Evolutionary conservation across 2,797 vertebrate genomes (phyloP), one percentile per base, ranked within the genome.

Genomic region (Thalassophryne amazonica): DNA sequence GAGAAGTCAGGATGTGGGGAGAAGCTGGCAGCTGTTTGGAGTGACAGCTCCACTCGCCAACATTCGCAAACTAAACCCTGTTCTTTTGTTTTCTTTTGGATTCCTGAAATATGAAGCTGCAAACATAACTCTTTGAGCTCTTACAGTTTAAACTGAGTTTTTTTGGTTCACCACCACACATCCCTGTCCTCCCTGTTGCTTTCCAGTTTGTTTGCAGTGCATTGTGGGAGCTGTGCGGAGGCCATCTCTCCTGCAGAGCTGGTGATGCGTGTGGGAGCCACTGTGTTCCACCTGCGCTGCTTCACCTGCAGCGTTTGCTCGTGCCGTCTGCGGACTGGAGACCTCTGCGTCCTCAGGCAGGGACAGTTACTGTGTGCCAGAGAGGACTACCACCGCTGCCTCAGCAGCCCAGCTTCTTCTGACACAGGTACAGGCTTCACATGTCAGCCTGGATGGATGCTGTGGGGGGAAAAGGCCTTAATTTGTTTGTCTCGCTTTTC

Each of bases 231-330:
- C 49, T 99, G 97, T 60, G 64, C 89, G 1, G 92, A 93, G 82
- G 78, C 89, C 78, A 83, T 99, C 7, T 88, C 93, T 0, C 93
- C 95, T 12, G 85, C 89, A 0, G 96, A 99, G 81, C 91, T 99
- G 73, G 94, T 98, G 68, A 95, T 98, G 95, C 91, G 90, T 0
- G 93, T 91, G 2, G 94, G 93, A 69, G 87, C 92, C 67, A 88
- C 91, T 0, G 94, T 96, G 63, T 99, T 96, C 87, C 97, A 98
- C 91, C 89, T 97, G 88, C 89, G 58, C 78, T 98, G 97, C 89
- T 98, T 98, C 89, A 93, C 92, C 90, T 97, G 96, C 87, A 94
- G 93, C 0, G 91, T 95, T 63, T 98, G 96, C 1, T 93, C 93
- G 79, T 87, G 93, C 66, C 91, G 83, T 62, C 93, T 99, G 61